Percentiles rank a stretch among this genome's conserved stretches.
phyloP scores from a whole-genome alignment of 2,888 invertebrate genomes.

The Hypselothyrea guttata region DNA sequence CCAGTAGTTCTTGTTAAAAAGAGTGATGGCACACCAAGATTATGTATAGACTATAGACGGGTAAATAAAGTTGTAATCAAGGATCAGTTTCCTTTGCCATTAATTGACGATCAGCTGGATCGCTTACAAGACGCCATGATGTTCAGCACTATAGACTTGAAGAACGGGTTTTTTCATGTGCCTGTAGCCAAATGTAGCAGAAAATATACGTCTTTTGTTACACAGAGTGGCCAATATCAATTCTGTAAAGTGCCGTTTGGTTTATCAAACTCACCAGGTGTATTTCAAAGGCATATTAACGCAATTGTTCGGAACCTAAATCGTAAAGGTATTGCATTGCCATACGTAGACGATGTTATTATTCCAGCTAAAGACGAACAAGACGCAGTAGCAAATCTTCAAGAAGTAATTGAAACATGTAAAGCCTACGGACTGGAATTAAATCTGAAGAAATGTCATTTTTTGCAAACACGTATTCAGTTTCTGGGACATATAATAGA shows the following conservation, averaged over 20 bases:
- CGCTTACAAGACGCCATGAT: not conserved
- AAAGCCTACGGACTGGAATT: not conserved
- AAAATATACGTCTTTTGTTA: conserved; percentile 7
- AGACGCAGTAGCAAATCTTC: not conserved
- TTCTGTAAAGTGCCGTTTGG: conserved; percentile 6
- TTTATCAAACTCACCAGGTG: conserved; percentile 8
- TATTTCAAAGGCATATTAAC: conserved; percentile 8
- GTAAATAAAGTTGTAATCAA: not conserved
- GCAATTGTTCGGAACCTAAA: not conserved
- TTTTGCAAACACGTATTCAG: not conserved
- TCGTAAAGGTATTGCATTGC: not conserved
- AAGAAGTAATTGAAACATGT: not conserved
- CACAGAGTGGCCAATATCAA: conserved; percentile 2
- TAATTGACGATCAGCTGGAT: not conserved
- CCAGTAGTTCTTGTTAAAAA: no score
- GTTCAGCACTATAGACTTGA: conserved; percentile 4
- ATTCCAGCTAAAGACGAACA: not conserved
- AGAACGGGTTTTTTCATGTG: conserved; percentile 1
- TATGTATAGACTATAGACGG: no score
- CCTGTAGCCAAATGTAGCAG: not conserved
- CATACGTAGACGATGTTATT: not conserved
- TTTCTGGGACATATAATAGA: not conserved
- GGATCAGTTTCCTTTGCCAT: not conserved
- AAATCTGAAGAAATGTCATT: conserved; percentile 6
- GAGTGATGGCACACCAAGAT: no score